Conservation (phyloP, 2,797 vertebrate species). For the Sebastiscus albofasciatus region DNA sequence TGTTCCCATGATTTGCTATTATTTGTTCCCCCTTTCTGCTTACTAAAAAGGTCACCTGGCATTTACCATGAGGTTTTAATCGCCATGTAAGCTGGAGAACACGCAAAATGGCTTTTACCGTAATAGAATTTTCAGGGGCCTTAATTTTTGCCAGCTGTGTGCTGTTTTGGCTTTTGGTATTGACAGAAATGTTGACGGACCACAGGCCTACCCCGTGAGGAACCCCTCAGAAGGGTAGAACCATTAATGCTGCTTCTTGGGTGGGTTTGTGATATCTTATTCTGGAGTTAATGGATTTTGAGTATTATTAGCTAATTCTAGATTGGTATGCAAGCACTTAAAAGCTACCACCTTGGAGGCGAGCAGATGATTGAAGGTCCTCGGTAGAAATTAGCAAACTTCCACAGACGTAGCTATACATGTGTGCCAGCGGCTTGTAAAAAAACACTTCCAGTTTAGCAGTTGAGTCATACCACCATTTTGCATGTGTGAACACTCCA, state of each 20-base stretch:
- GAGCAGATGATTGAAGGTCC: conserved; percentile 35
- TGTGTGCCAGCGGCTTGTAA: conserved; percentile 55
- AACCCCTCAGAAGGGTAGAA: conserved; percentile 60
- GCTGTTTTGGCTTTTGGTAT: conserved; percentile 74
- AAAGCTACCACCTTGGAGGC: conserved; percentile 41
- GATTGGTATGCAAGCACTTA: conserved; percentile 38
- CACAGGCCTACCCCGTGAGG: conserved; percentile 71
- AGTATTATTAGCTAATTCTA: conserved; percentile 52
- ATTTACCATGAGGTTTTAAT: conserved; percentile 83
- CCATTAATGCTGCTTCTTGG: conserved; percentile 67
- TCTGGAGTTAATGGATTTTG: conserved; percentile 55
- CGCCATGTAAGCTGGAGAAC: conserved; percentile 84
- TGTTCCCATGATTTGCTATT: conserved; percentile 67
- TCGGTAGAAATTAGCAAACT: conserved; percentile 38
- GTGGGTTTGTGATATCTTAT: conserved; percentile 63
- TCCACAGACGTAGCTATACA: conserved; percentile 32
- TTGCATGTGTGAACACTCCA: conserved; percentile 45
- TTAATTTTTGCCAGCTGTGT: conserved; percentile 94
- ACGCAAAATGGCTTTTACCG: conserved; percentile 88
- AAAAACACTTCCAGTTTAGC: conserved; percentile 64
- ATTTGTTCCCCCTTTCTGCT: conserved; percentile 71
- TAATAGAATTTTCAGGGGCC: conserved; percentile 88
- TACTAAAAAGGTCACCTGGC: conserved; percentile 79
- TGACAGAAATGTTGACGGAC: conserved; percentile 77
- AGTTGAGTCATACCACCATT: conserved; percentile 47